These are phyloP conservation scores for Drosophila parthenogenetica DNA, from an alignment of 2,888 invertebrate genomes.

Conservation along the genomic window DNA sequence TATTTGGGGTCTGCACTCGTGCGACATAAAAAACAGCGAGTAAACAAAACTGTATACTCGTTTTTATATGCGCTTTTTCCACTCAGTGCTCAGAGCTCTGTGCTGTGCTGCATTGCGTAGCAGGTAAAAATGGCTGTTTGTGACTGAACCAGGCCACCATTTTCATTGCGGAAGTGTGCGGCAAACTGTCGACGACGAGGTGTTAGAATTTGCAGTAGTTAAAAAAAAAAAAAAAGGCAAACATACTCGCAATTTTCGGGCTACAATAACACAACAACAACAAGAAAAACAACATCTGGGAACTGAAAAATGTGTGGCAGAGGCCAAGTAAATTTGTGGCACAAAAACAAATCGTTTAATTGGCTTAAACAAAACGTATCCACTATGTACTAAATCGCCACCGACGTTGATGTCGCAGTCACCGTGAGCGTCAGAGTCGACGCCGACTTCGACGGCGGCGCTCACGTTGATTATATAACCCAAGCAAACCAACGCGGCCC, in stretches of 20 bases:
- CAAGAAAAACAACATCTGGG: conserved; percentile 13
- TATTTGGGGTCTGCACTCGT: conserved; percentile 67
- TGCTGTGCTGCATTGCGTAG: conserved; percentile 34
- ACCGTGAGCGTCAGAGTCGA: conserved; percentile 18
- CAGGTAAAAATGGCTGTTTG: conserved; percentile 61
- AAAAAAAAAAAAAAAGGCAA: conserved; percentile 30
- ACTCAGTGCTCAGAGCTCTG: conserved; percentile 5
- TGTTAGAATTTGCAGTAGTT: conserved; percentile 67
- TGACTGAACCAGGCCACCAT: conserved; percentile 40
- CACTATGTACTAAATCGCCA: conserved; percentile 60
- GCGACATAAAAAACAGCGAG: conserved; percentile 49
- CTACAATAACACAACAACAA: conserved; percentile 21
- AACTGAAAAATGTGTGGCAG: conserved; percentile 45
- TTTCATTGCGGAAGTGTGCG: conserved; percentile 76
- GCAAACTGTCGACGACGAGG: conserved; percentile 66
- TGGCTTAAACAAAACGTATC: conserved; percentile 79
- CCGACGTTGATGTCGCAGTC: conserved; percentile 24
- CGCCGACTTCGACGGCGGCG: conserved; percentile 12
- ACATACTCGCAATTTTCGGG: conserved; percentile 52
- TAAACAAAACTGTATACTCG: conserved; percentile 36
- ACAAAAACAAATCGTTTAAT: conserved; percentile 80
- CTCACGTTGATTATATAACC: conserved; percentile 67
- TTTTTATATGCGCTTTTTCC: conserved; percentile 32
- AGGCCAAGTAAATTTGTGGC: conserved; percentile 70
- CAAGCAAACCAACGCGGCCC: conserved; percentile 41